Percentiles rank a stretch among this genome's conserved stretches.
phyloP scores from a whole-genome alignment of 2,888 invertebrate species.

The Tenthredo livida region DNA sequence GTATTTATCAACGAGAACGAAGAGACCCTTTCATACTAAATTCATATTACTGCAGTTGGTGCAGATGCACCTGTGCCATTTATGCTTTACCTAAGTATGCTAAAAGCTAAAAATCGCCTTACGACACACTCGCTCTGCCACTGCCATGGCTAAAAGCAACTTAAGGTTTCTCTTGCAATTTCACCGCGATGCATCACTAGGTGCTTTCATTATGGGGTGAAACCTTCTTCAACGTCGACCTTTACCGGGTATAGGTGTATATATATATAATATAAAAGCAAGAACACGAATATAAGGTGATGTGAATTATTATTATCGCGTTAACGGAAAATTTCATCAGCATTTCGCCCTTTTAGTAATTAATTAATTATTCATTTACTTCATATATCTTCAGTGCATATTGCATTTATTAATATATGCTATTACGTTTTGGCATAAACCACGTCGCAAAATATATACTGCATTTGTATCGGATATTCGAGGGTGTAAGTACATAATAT shows the following conservation, averaged over 20 bases:
- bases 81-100: background rate
- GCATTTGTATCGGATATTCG: background rate
- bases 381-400: background rate
- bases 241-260: background rate
- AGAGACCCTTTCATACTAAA: background rate
- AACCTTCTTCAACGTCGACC: background rate
- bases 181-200: conserved; percentile 53
- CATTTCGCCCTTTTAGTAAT: background rate
- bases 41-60: background rate
- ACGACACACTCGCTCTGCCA: background rate
- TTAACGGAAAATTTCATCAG: background rate
- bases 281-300: background rate
- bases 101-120: conserved; percentile 16
- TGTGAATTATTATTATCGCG: background rate
- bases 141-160: conserved; percentile 14
- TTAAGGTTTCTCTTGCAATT: conserved; percentile 27
- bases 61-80: background rate
- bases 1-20: background rate
- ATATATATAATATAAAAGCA: background rate
- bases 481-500: too few relatives aligned
- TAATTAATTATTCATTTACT: background rate
- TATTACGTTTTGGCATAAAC: background rate
- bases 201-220: conserved; percentile 43
- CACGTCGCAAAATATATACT: background rate
- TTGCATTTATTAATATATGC: too few relatives aligned